phyloP scores from a whole-genome alignment of 2,888 invertebrate species.

The Eupithecia centaureata region DNA sequence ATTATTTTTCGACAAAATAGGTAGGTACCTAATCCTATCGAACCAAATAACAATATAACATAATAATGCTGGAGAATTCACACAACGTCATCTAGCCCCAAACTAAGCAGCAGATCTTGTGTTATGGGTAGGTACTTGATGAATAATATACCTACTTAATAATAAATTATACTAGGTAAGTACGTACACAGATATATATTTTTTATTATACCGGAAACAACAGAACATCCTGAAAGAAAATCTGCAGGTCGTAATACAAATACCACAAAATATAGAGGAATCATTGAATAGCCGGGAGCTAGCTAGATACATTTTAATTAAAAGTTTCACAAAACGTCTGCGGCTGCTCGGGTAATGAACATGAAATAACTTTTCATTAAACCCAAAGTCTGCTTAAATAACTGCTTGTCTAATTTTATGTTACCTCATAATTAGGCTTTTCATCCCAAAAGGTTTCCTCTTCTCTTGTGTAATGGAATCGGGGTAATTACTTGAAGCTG shows the following conservation, averaged over 20 bases:
- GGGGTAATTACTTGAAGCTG: conserved; percentile 30
- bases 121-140: too few species aligned
- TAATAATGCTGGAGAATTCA: too few species aligned
- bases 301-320: conserved; percentile 78
- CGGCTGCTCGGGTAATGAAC: conserved; percentile 60
- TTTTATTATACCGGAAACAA: too few species aligned
- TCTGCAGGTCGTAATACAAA: too few species aligned
- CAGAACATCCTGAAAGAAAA: too few species aligned
- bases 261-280: conserved; percentile 69
- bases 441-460: conserved; percentile 30
- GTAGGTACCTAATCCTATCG: too few species aligned
- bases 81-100: too few species aligned
- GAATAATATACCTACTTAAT: too few species aligned
- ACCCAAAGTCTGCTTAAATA: conserved; percentile 47
- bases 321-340: conserved; percentile 72
- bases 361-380: conserved; percentile 61
- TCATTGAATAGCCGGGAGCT: conserved; percentile 60
- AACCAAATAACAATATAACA: too few species aligned
- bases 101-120: too few species aligned
- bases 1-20: conserved; percentile 73
- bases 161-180: too few species aligned
- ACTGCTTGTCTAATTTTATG: conserved; percentile 48
- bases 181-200: too few species aligned
- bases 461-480: conserved; percentile 25
- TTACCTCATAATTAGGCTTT: conserved; percentile 36